These are phyloP conservation scores for Alcedo atthis DNA, from an alignment of 2,797 vertebrate species.

Conservation along the genomic window DNA sequence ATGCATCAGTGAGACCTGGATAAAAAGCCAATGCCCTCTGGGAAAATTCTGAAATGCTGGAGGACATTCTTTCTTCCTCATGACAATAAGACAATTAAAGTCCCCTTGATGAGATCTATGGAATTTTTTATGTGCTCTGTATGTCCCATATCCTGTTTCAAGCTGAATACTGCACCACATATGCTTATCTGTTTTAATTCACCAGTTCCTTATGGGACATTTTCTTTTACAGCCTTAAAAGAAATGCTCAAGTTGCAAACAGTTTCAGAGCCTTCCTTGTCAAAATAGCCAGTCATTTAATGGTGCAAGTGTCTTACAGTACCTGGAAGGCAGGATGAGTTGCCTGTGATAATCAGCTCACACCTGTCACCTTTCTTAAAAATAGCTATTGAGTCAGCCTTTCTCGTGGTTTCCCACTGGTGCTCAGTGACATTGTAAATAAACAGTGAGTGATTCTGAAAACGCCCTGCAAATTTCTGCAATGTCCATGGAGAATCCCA, in stretches of 20 bases:
- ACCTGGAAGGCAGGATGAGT: conserved; percentile 15
- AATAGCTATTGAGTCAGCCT: conserved; percentile 41
- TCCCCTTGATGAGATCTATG: not conserved
- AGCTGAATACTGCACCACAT: not conserved
- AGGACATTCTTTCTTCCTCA: not conserved
- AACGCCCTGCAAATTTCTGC: not conserved
- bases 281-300: conserved; percentile 33
- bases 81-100: not conserved
- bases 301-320: not conserved
- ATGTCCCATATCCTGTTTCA: not conserved
- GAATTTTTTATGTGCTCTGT: not conserved
- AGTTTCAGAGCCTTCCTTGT: not conserved
- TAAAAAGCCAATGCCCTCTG: not conserved
- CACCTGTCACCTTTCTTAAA: conserved; percentile 57
- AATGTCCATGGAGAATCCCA: not conserved
- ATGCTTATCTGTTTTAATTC: not conserved
- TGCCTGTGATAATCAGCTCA: conserved; percentile 22
- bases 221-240: not conserved
- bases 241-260: not conserved
- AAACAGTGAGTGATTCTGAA: conserved; percentile 36
- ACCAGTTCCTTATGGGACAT: not conserved
- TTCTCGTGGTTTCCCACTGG: conserved; percentile 27
- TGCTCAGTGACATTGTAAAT: conserved; percentile 53
- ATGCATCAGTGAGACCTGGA: not conserved
- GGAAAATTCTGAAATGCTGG: not conserved